Evolutionary conservation across 2,113 vertebrate genomes (phyloP).

Genomic region (Bagarius yarrelli): DNA sequence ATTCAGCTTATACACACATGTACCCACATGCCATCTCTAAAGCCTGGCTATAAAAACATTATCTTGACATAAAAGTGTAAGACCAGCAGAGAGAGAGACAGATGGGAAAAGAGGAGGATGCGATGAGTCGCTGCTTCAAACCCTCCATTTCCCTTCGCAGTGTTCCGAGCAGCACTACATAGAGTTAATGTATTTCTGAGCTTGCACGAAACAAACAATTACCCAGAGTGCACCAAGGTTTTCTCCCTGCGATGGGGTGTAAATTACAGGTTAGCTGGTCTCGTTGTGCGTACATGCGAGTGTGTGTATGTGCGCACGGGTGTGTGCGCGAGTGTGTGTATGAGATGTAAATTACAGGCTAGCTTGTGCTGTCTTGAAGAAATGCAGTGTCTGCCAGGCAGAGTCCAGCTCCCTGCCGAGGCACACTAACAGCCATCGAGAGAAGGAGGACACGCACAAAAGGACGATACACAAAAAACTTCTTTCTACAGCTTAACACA

Average conservation of each 20-base stretch:
- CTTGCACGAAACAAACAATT: conserved; percentile 48
- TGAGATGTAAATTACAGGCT: conserved; percentile 56
- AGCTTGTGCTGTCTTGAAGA: conserved; percentile 53
- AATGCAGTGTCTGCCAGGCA: conserved; percentile 50
- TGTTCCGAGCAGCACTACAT: conserved; percentile 39
- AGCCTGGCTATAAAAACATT: conserved; percentile 24
- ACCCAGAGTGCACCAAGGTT: conserved; percentile 54
- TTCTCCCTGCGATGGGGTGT: conserved; percentile 53
- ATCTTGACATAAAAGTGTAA: conserved; percentile 19
- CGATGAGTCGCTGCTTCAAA: conserved; percentile 7
- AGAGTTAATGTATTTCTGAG: conserved; percentile 56
- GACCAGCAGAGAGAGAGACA: not conserved
- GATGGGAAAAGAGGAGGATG: conserved; percentile 2
- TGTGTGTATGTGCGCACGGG: conserved; percentile 13
- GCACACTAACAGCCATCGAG: conserved; percentile 37
- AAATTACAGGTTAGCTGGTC: conserved; percentile 58
- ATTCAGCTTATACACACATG: conserved; percentile 16
- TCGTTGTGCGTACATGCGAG: conserved; percentile 43
- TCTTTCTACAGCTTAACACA: conserved; percentile 25
- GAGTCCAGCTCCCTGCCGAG: conserved; percentile 52
- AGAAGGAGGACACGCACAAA: conserved; percentile 37
- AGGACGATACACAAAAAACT: conserved; percentile 31
- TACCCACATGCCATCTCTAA: conserved; percentile 15
- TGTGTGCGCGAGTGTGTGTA: conserved; percentile 25
- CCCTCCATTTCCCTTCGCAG: conserved; percentile 36